Base-by-base conservation (phyloP, 2,797 vertebrate genomes). In the Spinus olivaceus region DNA sequence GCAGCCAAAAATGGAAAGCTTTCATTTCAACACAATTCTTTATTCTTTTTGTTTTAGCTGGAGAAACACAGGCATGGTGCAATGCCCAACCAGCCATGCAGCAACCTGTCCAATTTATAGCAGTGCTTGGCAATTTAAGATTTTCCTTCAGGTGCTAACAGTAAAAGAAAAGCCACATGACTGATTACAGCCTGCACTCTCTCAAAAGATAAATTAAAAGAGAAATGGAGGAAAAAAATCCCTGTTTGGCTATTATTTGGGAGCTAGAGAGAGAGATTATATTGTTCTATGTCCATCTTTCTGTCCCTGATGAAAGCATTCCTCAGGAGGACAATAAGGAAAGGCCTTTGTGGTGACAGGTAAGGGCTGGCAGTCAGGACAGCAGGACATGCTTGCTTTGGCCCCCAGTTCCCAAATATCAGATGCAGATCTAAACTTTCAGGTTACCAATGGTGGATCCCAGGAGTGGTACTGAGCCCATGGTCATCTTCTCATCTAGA, bases 91-190 rank as follows among this genome's bases (percentile, higher is more conserved):
- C 77, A 96, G 54, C 95, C 86, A 69, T 23, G 72, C 88, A 95
- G 88, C 73, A 81, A 69, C 92, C 81, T 92, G 91, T 63, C 86
- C 63, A 33, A 35, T 44, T 84, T 54, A 92, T 17, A 84, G 83
- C 66, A 59, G 56, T 3, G 27, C 41, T 61, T 51, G 66, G 42
- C 47, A 86, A 47, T 66, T 72, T 47, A 28, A 56, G 28, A 60
- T 79, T 92, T 90, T 90, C 77, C 81, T 96, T 79, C 56, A 81
- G 74, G 83, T 90, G 63, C 86, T 72, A 73, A 76, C 37, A 90
- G 30, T 72, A 59, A 59, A 88, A 72, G 57, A 66, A 76, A 86
- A 88, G 66, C 19, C 44, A 53, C 16, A 2, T 14, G 44, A 37
- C 25, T 51, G n/a, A 90, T 50, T 50, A 66, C 37, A 90, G 64